Evolutionary conservation across 2,888 invertebrate species (phyloP), one percentile per base, ranked within the genome.

Genomic region (Idaea dimidiata): DNA sequence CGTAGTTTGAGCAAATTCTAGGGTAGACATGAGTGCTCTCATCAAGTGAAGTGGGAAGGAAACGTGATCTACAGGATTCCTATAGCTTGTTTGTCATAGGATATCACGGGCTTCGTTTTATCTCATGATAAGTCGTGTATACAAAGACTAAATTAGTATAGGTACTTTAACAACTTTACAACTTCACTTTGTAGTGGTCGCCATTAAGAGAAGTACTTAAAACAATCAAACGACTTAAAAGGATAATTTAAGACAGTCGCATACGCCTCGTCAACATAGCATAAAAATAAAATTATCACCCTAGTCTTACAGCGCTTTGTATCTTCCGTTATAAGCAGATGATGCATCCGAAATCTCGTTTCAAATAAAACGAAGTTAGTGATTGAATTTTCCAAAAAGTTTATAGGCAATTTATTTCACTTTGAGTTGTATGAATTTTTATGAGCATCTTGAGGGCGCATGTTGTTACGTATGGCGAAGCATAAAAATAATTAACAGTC

Each of bases 401-500:
- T 76, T 76, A 84, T 81, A 80, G 76, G 73, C 81, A 83, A 83
- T 84, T 80, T 80, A 76, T 80, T 80, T 83, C 82, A 82, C 79
- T 86, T 82, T 62, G 76, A 72, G 76, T 75, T 78, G 81, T 82
- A 88, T 89, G 89, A 86, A 89, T 90, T 89, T 89, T 87, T 86
- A 89, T 87, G 84, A 87, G 84, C 80, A 82, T 88, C 86, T 88
- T 86, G 80, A 88, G 85, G 85, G 85, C 74, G 83, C 78, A 75
- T 72, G 72, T 75, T 74, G 76, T 78, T 83, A 82, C 83, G 87
- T 87, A 88, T 88, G 83, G 79, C 77, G 83, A 73, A 84, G 89
- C 88, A 88, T 85, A 87, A 87, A 89, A 91, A 91, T 90, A 89
- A 91, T 91, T 92, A 91, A 89, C 90, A 87, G 82, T 82, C 75